Conservation (phyloP, 2,797 vertebrate species). For the Ceyx erithaca region DNA sequence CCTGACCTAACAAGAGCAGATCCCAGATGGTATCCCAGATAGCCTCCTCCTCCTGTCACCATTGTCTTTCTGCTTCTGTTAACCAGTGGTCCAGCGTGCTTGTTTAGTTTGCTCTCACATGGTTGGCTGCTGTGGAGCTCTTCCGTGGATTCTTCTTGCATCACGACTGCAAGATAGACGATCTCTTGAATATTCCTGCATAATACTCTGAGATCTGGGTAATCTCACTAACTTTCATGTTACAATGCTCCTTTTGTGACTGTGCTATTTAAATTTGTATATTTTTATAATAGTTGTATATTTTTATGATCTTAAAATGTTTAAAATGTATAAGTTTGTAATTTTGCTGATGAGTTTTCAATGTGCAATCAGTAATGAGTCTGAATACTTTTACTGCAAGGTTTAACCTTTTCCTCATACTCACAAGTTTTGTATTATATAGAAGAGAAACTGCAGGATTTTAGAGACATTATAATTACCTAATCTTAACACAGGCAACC, state of each 20-base stretch:
- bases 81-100: conserved; percentile 13
- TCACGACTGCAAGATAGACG: conserved; percentile 43
- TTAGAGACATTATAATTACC: not conserved
- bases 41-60: conserved; percentile 92
- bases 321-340: not conserved
- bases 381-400: not conserved
- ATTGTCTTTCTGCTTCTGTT: conserved; percentile 75
- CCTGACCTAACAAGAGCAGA: conserved; percentile 83
- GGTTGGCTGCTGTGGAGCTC: conserved; percentile 44
- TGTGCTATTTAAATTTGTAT: not conserved
- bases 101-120: conserved; percentile 35
- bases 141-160: conserved; percentile 65
- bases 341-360: not conserved
- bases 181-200: conserved; percentile 54
- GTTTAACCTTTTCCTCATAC: not conserved
- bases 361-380: not conserved
- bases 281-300: not conserved
- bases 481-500: not conserved
- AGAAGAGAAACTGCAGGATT: not conserved
- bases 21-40: conserved; percentile 90
- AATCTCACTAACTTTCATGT: conserved; percentile 71
- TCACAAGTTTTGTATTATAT: not conserved
- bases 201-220: conserved; percentile 18
- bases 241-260: conserved; percentile 58
- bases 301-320: not conserved